These are phyloP conservation scores for Drosophila fuyamai DNA, from an alignment of 1,140 invertebrate genomes.

Conservation along the genomic window DNA sequence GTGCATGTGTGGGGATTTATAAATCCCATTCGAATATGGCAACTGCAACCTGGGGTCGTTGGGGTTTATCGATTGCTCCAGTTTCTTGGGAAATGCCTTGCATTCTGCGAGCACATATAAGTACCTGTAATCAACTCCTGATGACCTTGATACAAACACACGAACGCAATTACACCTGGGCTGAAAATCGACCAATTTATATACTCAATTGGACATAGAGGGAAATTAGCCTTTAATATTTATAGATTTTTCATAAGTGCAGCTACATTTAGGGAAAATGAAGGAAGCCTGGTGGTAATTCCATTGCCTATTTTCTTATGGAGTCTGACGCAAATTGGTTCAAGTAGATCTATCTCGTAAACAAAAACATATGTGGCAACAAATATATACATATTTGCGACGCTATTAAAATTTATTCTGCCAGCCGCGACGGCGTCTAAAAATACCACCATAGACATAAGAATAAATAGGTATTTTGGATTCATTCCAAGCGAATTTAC, in stretches of 20 bases:
- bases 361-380: slow-evolving; percentile 26
- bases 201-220: slow-evolving; percentile 14
- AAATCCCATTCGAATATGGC: slow-evolving; percentile 16
- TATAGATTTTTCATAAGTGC: slow-evolving; percentile 19
- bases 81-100: slow-evolving; percentile 31
- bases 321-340: slow-evolving; percentile 32
- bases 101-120: slow-evolving; percentile 20
- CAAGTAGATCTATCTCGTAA: slow-evolving; percentile 16
- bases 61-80: slow-evolving; percentile 50
- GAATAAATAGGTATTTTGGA: slow-evolving; percentile 57
- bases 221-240: slow-evolving; percentile 59
- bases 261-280: not conserved
- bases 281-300: not conserved
- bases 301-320: not conserved
- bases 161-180: slow-evolving; percentile 30
- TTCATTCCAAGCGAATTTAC: slow-evolving; percentile 66
- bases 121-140: slow-evolving; percentile 32
- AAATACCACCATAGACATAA: slow-evolving; percentile 35
- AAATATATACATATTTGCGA: slow-evolving; percentile 30
- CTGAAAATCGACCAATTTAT: slow-evolving; percentile 40
- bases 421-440: slow-evolving; percentile 39
- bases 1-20: not conserved
- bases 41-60: slow-evolving; percentile 10
- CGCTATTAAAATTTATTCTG: slow-evolving; percentile 57
- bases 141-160: slow-evolving; percentile 22